These are phyloP conservation scores for Xiphydria camelus DNA, from an alignment of 2,888 invertebrate species.

Conservation along the genomic window DNA sequence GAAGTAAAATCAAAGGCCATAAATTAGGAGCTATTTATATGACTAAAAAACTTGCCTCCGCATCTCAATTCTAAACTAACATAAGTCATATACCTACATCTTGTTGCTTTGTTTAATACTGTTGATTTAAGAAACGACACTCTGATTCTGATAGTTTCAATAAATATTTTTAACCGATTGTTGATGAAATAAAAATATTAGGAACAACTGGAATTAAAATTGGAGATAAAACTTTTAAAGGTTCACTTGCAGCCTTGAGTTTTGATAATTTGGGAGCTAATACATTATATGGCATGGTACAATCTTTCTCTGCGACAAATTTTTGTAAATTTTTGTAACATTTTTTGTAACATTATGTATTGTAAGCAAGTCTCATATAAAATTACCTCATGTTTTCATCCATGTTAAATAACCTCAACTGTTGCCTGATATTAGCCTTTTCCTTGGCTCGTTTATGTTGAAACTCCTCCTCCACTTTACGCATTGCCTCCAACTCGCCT, in stretches of 20 bases:
- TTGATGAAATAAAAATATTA: conserved; percentile 16
- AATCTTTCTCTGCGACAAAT: conserved; percentile 16
- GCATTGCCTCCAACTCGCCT: conserved; percentile 80
- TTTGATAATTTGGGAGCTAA: conserved; percentile 21
- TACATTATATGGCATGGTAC: conserved; percentile 14
- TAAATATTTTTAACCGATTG: conserved; percentile 9
- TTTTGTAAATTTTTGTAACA: conserved; percentile 18
- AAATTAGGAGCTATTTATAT: conserved; percentile 16
- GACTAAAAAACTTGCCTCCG: conserved; percentile 17
- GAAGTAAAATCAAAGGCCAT: conserved; percentile 16
- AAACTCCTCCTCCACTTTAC: conserved; percentile 85
- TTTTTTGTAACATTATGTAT: too few species aligned
- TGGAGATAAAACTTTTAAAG: conserved; percentile 4
- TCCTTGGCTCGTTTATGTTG: conserved; percentile 80
- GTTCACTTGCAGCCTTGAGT: conserved; percentile 13
- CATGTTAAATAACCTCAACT: conserved; percentile 71
- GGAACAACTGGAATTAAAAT: conserved; percentile 13
- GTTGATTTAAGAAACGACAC: conserved; percentile 11
- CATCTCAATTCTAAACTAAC: conserved; percentile 13
- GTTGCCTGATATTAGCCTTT: conserved; percentile 76
- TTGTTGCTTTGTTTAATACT: conserved; percentile 12
- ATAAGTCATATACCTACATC: conserved; percentile 18
- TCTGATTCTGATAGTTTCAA: too few species aligned
- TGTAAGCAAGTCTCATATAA: too few species aligned
- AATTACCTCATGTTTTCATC: conserved; percentile 62